Conservation (phyloP, 2,797 vertebrate genomes). For the Molossus alvarezi region DNA sequence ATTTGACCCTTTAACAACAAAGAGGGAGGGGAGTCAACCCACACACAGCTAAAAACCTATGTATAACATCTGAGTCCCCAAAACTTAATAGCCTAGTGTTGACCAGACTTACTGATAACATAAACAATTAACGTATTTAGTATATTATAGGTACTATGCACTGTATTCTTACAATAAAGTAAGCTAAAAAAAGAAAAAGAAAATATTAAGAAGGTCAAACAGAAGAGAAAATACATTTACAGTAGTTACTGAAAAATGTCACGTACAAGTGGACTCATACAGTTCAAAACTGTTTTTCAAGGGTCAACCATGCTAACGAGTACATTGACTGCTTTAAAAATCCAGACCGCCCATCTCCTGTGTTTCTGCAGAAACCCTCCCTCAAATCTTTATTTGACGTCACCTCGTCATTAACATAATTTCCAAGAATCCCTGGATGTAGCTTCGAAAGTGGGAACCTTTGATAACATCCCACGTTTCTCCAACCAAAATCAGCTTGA, state of each 20-base stretch:
- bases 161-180: not conserved
- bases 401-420: not conserved
- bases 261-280: not conserved
- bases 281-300: not conserved
- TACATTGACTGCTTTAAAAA: not conserved
- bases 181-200: not conserved
- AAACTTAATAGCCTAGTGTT: not conserved
- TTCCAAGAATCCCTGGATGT: constrained; percentile 45
- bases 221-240: not conserved
- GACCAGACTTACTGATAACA: not conserved
- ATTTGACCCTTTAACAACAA: not conserved
- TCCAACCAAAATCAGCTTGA: constrained; percentile 29
- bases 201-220: not conserved
- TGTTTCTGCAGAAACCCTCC: not conserved
- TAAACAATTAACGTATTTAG: not conserved
- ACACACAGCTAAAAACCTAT: not conserved
- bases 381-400: not conserved
- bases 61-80: not conserved
- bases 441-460: not conserved
- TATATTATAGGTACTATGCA: not conserved
- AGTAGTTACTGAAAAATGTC: not conserved
- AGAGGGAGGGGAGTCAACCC: too few relatives aligned
- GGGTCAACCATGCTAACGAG: not conserved
- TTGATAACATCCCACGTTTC: not conserved
- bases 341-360: not conserved